Evolutionary conservation across 2,113 vertebrate genomes (phyloP).

Genomic region (Cavia aperea): DNA sequence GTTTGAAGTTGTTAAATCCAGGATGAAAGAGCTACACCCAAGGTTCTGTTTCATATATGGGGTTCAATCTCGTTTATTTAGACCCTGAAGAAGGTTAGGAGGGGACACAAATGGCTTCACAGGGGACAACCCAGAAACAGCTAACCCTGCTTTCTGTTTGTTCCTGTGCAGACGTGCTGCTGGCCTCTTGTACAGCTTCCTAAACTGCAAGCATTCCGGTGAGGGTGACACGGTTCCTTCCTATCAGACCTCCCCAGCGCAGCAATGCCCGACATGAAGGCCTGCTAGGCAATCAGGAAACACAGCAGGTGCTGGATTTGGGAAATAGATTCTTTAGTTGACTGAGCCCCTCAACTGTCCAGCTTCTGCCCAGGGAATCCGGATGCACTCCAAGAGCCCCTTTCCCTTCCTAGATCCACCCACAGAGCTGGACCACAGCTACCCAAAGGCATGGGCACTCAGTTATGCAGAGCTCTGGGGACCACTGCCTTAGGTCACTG

Average conservation of each 20-base stretch:
- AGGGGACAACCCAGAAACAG: too few species aligned
- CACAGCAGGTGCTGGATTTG: background rate
- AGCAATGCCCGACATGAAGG: background rate
- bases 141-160: fast-evolving
- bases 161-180: background rate
- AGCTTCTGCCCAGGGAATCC: too few species aligned
- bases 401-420: too few species aligned
- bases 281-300: background rate
- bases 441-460: background rate
- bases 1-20: conserved; percentile 28
- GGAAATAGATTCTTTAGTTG: background rate
- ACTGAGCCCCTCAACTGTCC: background rate
- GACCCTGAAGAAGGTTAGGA: background rate
- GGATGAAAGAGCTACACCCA: background rate
- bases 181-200: background rate
- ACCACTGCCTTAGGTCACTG: background rate
- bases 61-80: background rate
- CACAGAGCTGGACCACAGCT: background rate
- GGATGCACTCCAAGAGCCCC: background rate
- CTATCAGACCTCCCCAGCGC: background rate
- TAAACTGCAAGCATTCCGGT: background rate
- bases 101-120: background rate
- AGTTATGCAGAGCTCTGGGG: background rate
- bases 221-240: too few species aligned
- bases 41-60: background rate